A percentile compares a stretch with the other conserved stretches of the same genome.
These are phyloP conservation scores for Habropoda laboriosa DNA, from an alignment of 1,140 invertebrate genomes.

Conservation along the genomic window DNA sequence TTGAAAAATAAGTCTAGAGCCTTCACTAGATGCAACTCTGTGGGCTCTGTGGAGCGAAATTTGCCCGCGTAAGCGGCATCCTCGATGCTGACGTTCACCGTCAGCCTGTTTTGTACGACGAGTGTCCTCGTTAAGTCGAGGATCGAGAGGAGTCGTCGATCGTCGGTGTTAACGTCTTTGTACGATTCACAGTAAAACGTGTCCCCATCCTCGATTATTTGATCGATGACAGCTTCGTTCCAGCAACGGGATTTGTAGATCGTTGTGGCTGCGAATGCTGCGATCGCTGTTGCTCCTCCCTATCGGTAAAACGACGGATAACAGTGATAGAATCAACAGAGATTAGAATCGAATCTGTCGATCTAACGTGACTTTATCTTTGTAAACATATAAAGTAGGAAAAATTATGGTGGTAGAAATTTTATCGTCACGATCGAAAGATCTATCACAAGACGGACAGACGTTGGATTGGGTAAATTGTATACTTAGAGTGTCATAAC, in stretches of 20 bases:
- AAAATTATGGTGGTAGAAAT: not conserved
- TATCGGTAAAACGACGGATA: conserved; percentile 38
- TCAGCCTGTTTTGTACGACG: conserved; percentile 65
- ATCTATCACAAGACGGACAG: too few relatives aligned
- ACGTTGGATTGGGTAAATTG: too few relatives aligned
- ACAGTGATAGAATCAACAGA: not conserved
- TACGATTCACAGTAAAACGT: conserved; percentile 75
- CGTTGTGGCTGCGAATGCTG: conserved; percentile 74
- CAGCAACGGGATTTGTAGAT: conserved; percentile 72
- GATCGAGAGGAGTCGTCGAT: conserved; percentile 65
- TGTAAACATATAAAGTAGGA: too few relatives aligned
- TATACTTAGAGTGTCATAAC: too few relatives aligned
- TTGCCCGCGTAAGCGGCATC: conserved; percentile 71
- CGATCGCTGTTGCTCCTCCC: conserved; percentile 74
- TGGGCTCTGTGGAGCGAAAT: conserved; percentile 73
- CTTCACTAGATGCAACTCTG: conserved; percentile 70
- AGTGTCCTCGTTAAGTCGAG: conserved; percentile 67
- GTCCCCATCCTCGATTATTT: conserved; percentile 77
- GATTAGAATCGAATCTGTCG: too few relatives aligned
- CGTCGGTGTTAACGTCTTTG: conserved; percentile 61
- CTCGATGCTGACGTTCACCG: conserved; percentile 68
- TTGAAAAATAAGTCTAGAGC: conserved; percentile 75
- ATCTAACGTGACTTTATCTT: not conserved
- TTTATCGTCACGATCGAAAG: too few relatives aligned
- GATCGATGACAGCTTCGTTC: conserved; percentile 75